Evolutionary conservation across 1,140 invertebrate genomes (phyloP).

Genomic region (Tribolium madens): DNA sequence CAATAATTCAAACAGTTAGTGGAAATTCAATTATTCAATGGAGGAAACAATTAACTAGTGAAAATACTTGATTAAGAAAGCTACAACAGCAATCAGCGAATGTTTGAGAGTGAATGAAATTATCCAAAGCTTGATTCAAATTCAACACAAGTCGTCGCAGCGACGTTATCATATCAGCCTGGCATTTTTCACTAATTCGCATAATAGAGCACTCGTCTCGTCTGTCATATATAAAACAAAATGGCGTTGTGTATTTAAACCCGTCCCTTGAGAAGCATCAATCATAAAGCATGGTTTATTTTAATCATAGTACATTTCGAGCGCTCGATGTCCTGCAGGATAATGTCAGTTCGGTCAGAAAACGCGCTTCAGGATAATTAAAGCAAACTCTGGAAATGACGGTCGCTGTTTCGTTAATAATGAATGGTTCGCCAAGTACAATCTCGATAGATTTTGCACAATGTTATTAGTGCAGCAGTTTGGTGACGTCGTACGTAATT

Average conservation of each 20-base stretch:
- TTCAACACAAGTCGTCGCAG: neutral
- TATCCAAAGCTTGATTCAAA: neutral
- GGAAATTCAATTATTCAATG: too few species aligned
- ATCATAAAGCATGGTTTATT: neutral
- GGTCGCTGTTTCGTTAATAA: slow-evolving; percentile 20
- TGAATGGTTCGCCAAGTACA: slow-evolving; percentile 2
- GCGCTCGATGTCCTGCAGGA: slow-evolving; percentile 25
- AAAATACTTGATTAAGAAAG: too few species aligned
- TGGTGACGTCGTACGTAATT: neutral
- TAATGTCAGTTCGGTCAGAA: slow-evolving; percentile 21
- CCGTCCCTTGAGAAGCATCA: neutral
- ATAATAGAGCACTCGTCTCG: neutral
- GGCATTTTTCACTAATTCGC: neutral
- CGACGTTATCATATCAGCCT: neutral
- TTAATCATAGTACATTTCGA: slow-evolving; percentile 13
- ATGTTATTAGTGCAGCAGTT: neutral
- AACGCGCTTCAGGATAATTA: slow-evolving; percentile 28
- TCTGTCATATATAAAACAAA: neutral
- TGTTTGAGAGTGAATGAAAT: too few species aligned
- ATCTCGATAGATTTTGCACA: neutral
- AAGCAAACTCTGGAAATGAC: slow-evolving; percentile 25
- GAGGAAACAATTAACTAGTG: too few species aligned
- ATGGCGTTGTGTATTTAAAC: neutral
- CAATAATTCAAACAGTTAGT: too few species aligned
- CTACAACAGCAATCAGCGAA: too few species aligned